These are phyloP conservation scores for Synergus itoensis DNA, from an alignment of 2,888 invertebrate species.

Conservation along the genomic window DNA sequence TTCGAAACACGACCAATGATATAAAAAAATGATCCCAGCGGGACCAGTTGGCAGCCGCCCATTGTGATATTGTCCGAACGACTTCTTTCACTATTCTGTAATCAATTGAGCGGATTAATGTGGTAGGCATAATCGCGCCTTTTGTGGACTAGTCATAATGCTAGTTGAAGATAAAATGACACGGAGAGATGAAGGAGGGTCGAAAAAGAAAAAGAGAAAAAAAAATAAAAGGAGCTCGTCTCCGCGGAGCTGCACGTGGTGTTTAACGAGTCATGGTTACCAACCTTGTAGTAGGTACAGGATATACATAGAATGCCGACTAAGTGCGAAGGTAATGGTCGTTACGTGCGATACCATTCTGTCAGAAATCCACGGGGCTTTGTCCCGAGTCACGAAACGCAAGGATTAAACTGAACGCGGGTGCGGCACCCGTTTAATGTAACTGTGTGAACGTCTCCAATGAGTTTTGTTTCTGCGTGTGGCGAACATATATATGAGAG, in stretches of 20 bases:
- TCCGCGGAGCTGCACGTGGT: conserved; percentile 55
- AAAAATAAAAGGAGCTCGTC: conserved; percentile 53
- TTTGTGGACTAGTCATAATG: conserved; percentile 59
- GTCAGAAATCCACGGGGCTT: conserved; percentile 77
- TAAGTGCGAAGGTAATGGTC: conserved; percentile 71
- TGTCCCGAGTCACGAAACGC: conserved; percentile 77
- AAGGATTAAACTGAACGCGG: conserved; percentile 75
- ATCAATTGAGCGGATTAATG: conserved; percentile 72
- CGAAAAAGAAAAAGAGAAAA: conserved; percentile 51
- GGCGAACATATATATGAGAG: conserved; percentile 45
- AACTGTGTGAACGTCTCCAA: conserved; percentile 63
- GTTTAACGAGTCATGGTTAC: conserved; percentile 54
- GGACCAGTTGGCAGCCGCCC: conserved; percentile 77
- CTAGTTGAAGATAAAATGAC: conserved; percentile 43
- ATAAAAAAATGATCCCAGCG: conserved; percentile 49
- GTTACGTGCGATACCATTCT: conserved; percentile 76
- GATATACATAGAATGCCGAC: conserved; percentile 43
- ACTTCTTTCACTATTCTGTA: conserved; percentile 63
- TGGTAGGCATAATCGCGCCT: conserved; percentile 65
- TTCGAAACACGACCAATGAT: conserved; percentile 32
- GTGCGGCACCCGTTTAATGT: conserved; percentile 66
- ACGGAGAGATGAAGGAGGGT: conserved; percentile 48
- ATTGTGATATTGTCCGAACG: conserved; percentile 69
- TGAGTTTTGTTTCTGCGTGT: conserved; percentile 42
- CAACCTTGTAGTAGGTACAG: conserved; percentile 46